Evolutionary conservation across 2,113 vertebrate species (phyloP).

Genomic region (Maccullochella peelii): DNA sequence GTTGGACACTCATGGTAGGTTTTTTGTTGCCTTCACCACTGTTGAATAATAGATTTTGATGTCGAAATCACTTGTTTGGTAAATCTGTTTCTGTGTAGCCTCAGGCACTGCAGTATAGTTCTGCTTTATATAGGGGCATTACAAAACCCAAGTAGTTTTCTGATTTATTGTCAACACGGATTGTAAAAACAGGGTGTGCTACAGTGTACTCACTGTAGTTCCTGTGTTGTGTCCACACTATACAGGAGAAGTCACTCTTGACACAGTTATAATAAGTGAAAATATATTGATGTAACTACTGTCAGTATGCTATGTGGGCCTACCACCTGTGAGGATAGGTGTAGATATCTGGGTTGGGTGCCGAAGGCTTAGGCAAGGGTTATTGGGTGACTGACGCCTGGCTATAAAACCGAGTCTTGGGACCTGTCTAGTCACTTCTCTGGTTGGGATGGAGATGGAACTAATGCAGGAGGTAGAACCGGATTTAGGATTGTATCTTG

Average conservation of each 20-base stretch:
- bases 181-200: background rate
- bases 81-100: constrained; percentile 10
- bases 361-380: background rate
- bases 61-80: constrained; percentile 21
- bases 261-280: background rate
- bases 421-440: background rate
- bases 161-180: background rate
- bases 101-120: background rate
- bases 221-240: no score
- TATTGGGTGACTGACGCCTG: no score
- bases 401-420: background rate
- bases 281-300: background rate
- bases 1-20: background rate
- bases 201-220: background rate
- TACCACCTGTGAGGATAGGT: background rate
- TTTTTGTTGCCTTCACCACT: constrained; percentile 13
- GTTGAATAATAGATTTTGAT: constrained; percentile 33
- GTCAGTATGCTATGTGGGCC: background rate
- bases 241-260: background rate
- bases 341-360: background rate
- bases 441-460: background rate
- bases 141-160: background rate
- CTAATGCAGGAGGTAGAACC: background rate
- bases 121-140: constrained; percentile 1
- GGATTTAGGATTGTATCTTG: background rate